Conservation (phyloP, 2,113 vertebrate species). For the mouse (Mus musculus) region GRCm39 chr4:52697001-52697500, state of each 20-base stretch:
- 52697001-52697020: not conserved
- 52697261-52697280: not conserved
- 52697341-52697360: slow-evolving; percentile 17
- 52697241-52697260: not conserved
- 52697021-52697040: not conserved
- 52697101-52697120: not conserved
- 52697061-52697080: not conserved
- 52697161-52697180: not conserved
- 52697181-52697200: not conserved
- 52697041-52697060: not conserved
- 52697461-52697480: not conserved
- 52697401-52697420: not conserved
- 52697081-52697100: not conserved
- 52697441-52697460: slow-evolving; percentile 24
- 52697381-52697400: not conserved
- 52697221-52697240: not conserved
- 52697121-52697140: not conserved
- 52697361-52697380: not conserved
- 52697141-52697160: not conserved
- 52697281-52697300: not conserved
- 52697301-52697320: not conserved
- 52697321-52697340: slow-evolving; percentile 15
- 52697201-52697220: not conserved
- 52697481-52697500: slow-evolving; percentile 16
- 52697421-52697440: not conserved